Evolutionary conservation across 2,113 vertebrate species (phyloP).

Genomic region (Syngnathus typhle): DNA sequence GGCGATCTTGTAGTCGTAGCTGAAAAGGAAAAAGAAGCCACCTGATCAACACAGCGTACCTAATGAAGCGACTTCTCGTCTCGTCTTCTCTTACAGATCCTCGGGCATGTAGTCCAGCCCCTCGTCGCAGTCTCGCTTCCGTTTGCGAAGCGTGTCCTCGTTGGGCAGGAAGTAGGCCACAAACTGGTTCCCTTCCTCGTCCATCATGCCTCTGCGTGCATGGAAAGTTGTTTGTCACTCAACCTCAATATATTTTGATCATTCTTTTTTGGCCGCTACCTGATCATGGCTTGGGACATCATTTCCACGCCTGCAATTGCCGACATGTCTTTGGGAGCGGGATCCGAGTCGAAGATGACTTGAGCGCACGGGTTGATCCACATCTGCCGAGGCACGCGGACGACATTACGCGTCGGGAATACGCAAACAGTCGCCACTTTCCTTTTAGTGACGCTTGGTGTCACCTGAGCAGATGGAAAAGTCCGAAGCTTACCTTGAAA

Average conservation of each 20-base stretch:
- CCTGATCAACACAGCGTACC: neutral
- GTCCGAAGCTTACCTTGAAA: conserved; percentile 78
- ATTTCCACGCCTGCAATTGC: conserved; percentile 79
- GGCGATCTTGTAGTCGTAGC: conserved; percentile 94
- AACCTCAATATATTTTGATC: neutral
- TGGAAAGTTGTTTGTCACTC: neutral
- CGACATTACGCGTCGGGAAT: neutral
- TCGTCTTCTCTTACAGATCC: conserved; percentile 74
- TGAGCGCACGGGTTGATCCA: conserved; percentile 96
- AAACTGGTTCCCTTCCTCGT: conserved; percentile 94
- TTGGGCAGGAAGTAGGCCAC: conserved; percentile 91
- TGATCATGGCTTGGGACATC: conserved; percentile 98
- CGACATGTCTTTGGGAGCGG: conserved; percentile 84
- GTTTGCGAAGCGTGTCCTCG: conserved; percentile 85
- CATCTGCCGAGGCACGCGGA: conserved; percentile 69
- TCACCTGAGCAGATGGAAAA: neutral
- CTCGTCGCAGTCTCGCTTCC: conserved; percentile 87
- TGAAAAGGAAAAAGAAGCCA: conserved; percentile 37
- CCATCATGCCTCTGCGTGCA: conserved; percentile 88
- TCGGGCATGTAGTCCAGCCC: conserved; percentile 86
- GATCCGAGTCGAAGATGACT: conserved; percentile 93
- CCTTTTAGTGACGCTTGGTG: neutral
- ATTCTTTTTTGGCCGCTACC: conserved; percentile 54
- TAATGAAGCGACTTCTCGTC: neutral
- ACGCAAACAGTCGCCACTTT: neutral